phyloP scores from a whole-genome alignment of 2,113 vertebrate species.

The Leucoraja erinaceus region DNA sequence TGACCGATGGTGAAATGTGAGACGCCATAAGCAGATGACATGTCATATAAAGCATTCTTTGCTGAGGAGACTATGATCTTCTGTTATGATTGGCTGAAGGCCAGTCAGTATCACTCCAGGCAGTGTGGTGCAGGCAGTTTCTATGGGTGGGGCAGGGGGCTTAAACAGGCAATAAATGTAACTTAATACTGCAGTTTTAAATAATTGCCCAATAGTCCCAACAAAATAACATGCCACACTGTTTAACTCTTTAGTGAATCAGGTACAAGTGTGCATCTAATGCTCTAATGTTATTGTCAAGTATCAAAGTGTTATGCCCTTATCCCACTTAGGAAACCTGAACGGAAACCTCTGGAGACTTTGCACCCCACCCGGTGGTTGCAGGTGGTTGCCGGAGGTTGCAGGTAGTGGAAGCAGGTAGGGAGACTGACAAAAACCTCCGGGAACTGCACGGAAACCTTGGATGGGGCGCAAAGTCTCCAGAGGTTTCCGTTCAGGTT shows the following conservation, averaged over 20 bases:
- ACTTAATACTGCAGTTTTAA: not conserved
- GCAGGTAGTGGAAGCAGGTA: too few relatives aligned
- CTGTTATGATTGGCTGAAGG: not conserved
- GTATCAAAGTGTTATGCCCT: not conserved
- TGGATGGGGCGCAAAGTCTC: too few relatives aligned
- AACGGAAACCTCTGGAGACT: too few relatives aligned
- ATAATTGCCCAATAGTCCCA: not conserved
- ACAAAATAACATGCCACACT: not conserved
- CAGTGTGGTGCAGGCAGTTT: not conserved
- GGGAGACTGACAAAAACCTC: too few relatives aligned
- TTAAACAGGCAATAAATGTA: not conserved
- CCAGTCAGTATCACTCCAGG: constrained; percentile 1
- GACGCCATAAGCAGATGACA: constrained; percentile 2
- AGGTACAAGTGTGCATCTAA: not conserved
- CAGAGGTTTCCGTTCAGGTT: too few relatives aligned
- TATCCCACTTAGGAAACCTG: too few relatives aligned
- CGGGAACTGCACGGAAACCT: too few relatives aligned
- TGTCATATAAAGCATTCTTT: not conserved
- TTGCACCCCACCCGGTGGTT: too few relatives aligned
- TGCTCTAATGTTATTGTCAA: not conserved
- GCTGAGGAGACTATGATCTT: not conserved
- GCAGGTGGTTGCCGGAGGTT: too few relatives aligned
- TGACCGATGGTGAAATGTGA: not conserved
- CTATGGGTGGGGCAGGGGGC: not conserved
- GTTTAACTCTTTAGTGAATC: not conserved